Percentiles rank a stretch among this genome's conserved stretches.
These are phyloP conservation scores for Eledona agricola DNA, from an alignment of 2,888 invertebrate genomes.

Conservation along the genomic window DNA sequence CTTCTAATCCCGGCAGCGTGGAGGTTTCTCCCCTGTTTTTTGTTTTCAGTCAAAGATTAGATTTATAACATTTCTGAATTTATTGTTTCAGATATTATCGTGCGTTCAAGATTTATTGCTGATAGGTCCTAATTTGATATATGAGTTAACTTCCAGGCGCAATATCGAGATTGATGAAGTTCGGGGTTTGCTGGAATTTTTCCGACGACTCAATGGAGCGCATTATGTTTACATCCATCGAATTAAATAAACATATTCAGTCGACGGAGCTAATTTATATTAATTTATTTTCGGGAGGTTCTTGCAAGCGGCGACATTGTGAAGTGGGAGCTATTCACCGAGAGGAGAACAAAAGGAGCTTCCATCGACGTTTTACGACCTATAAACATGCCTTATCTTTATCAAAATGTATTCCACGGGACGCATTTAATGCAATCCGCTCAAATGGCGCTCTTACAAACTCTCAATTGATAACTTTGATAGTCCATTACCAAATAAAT, in stretches of 20 bases:
- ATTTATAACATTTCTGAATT: conserved; percentile 38
- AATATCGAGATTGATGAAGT: conserved; percentile 40
- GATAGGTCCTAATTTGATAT: conserved; percentile 41
- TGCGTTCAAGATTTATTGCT: conserved; percentile 39
- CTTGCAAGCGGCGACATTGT: conserved; percentile 19
- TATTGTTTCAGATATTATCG: conserved; percentile 40
- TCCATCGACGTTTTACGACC: conserved; percentile 28
- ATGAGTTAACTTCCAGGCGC: conserved; percentile 40
- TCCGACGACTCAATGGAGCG: conserved; percentile 6
- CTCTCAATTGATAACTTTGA: conserved; percentile 25
- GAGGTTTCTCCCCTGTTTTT: conserved; percentile 21
- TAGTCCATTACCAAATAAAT: conserved; percentile 6
- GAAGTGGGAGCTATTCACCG: conserved; percentile 19
- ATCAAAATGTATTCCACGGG: conserved; percentile 27
- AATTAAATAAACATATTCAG: conserved; percentile 17
- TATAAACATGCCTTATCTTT: conserved; percentile 31
- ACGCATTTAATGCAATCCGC: conserved; percentile 27
- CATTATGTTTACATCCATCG: conserved; percentile 14
- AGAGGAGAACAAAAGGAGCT: conserved; percentile 25
- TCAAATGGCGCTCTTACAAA: conserved; percentile 19
- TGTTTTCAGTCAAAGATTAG: conserved; percentile 26
- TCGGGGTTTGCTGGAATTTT: conserved; percentile 24
- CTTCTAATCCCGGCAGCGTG: conserved; percentile 11
- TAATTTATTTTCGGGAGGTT: conserved; percentile 16
- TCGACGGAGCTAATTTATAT: conserved; percentile 18